Evolutionary conservation across 2,113 vertebrate genomes (phyloP).

Genomic region (Tichodroma muraria): DNA sequence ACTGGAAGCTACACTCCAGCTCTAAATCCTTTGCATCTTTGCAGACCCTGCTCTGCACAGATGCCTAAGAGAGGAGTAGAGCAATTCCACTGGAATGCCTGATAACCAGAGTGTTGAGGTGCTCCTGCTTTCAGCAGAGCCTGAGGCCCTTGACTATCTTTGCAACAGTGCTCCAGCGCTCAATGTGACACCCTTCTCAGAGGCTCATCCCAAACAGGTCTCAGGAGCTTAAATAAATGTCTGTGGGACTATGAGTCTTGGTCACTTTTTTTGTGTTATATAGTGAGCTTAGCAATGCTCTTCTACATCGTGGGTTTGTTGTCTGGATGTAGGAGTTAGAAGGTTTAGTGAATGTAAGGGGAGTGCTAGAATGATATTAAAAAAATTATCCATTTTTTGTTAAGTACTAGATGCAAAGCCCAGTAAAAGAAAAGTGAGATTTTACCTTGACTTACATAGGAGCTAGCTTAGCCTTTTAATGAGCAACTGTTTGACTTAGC

Average conservation of each 20-base stretch:
- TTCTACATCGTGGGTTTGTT: neutral
- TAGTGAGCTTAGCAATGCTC: neutral
- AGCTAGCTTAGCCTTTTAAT: neutral
- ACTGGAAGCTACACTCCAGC: neutral
- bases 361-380: neutral
- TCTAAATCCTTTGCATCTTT: neutral
- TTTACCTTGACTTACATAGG: neutral
- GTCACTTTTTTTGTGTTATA: neutral
- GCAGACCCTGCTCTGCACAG: neutral
- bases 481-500: neutral
- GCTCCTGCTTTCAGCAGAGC: neutral
- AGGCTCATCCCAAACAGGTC: neutral
- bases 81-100: neutral
- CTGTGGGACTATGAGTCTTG: neutral
- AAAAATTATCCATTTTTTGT: neutral
- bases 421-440: neutral
- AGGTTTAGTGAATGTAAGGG: neutral
- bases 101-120: neutral
- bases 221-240: neutral
- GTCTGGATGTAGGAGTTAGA: neutral
- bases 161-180: neutral
- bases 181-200: neutral
- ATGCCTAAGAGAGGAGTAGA: neutral
- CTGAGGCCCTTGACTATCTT: neutral
- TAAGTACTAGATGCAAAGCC: neutral